Conservation (phyloP, 1,140 invertebrate species). For the Aphelenchoides avenae region DNA sequence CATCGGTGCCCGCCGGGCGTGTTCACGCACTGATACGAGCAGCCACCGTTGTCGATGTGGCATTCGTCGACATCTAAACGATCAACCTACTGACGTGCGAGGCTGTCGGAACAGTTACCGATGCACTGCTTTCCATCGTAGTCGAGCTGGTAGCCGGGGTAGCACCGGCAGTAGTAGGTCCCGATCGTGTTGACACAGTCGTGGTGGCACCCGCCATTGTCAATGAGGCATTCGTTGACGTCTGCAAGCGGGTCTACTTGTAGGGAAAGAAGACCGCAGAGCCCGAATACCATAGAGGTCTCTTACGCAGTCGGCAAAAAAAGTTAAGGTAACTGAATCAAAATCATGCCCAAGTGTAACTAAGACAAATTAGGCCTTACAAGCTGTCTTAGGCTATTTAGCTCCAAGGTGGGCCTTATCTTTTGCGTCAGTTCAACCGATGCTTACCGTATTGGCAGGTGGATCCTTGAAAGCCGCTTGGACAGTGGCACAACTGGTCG, state of each 20-base stretch:
- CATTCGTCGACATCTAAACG: slow-evolving; percentile 36
- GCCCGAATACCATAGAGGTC: no score
- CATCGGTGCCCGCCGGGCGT: slow-evolving; percentile 28
- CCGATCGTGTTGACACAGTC: slow-evolving; percentile 62
- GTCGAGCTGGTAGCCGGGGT: slow-evolving; percentile 61
- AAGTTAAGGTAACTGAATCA: not conserved
- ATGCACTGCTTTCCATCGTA: slow-evolving; percentile 45
- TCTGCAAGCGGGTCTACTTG: slow-evolving; percentile 53
- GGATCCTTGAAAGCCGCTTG: slow-evolving; percentile 55
- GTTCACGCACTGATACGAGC: slow-evolving; percentile 30
- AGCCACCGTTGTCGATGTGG: slow-evolving; percentile 23
- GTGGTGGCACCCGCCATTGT: slow-evolving; percentile 61
- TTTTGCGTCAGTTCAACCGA: slow-evolving; percentile 12
- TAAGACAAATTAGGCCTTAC: no score
- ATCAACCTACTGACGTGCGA: no score
- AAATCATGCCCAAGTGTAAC: not conserved
- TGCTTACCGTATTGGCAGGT: slow-evolving; percentile 59
- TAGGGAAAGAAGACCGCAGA: no score
- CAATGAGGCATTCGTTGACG: slow-evolving; percentile 58
- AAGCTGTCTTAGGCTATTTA: slow-evolving; percentile 5
- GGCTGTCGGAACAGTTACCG: slow-evolving; percentile 49
- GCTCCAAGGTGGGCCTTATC: slow-evolving; percentile 25
- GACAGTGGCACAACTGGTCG: slow-evolving; percentile 53
- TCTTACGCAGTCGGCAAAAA: no score
- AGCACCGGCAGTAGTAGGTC: slow-evolving; percentile 65